Base-by-base conservation (phyloP, 1,140 invertebrate species). In the Cydia pomonella region DNA sequence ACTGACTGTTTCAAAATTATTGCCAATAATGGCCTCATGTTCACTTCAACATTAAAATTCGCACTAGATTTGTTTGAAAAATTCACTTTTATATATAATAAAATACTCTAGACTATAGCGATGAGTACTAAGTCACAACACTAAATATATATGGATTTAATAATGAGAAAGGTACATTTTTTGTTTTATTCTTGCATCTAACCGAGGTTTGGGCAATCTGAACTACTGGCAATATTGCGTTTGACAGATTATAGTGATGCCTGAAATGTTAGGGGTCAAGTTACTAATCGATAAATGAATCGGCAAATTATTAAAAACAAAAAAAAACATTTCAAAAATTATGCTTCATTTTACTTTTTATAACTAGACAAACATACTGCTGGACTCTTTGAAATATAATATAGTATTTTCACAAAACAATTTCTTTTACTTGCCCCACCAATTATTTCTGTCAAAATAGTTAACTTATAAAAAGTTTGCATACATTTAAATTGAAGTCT, bases 261-360 rank as follows among this genome's bases (percentile, higher is more conserved):
- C 18, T 21, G 1, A 59, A 59, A 59, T 59, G 53, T 53, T 5
- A 53, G 18, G 53, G 53, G 53, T 59, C 53, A 23, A 23, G 53
- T 59, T 59, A 59, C 53, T 21, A 59, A 59, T 59, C 53, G 21
- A 59, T 59, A 23, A 23, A 10, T 59, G 21, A 59, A 59, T 59
- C 18, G 21, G 21, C 6, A 53, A 53, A 47, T 47, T 12, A 44
- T 44, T 13, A 13, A 7, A 53, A 53, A 18, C 18, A 9, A 53
- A 18, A 0, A 7, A n/a, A 53, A n/a, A 53, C 5, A 18, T 18
- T 50, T 0, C 50, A 18, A 18, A 13, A 13, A 12, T 44, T 44
- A 2, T 44, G 12, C 12, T 41, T 41, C 7, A 50, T 50, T 50
- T 50, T 50, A 50, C n/a, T 50, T 50, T 50, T 7, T 18, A 50